A percentile compares a stretch with the other conserved stretches of the same genome.
Conservation (phyloP, 1,140 invertebrate genomes). For the Scaptomyza hsui region DNA sequence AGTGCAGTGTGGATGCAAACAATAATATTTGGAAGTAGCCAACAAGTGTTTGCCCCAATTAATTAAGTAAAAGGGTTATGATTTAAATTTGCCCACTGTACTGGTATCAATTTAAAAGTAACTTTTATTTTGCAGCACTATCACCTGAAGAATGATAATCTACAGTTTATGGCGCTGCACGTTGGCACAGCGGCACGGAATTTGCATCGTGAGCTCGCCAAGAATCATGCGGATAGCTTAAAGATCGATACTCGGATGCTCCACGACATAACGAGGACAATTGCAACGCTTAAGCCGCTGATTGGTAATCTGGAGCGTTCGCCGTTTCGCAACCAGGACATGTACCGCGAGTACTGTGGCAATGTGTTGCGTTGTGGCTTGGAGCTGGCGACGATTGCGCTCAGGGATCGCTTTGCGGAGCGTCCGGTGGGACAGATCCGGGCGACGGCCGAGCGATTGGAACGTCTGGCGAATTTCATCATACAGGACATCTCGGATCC, state of each 20-base stretch:
- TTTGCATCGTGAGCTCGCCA: constrained; percentile 88
- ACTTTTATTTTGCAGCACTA: constrained; percentile 89
- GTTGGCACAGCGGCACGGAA: constrained; percentile 93
- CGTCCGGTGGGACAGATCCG: constrained; percentile 88
- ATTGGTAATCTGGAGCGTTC: constrained; percentile 94
- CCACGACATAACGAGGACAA: constrained; percentile 92
- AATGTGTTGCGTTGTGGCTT: constrained; percentile 91
- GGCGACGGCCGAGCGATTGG: constrained; percentile 88
- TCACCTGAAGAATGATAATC: constrained; percentile 94
- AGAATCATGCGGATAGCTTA: constrained; percentile 86
- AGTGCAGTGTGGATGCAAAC: not conserved
- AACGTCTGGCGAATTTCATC: constrained; percentile 92
- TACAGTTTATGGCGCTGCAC: constrained; percentile 93
- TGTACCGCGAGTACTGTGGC: constrained; percentile 77
- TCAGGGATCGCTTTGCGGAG: constrained; percentile 93
- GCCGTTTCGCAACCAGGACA: constrained; percentile 79
- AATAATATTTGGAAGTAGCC: not conserved
- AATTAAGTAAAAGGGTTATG: too few relatives aligned
- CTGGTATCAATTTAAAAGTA: too few relatives aligned
- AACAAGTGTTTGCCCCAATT: not conserved
- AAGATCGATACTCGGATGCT: constrained; percentile 92
- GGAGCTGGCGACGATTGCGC: constrained; percentile 93
- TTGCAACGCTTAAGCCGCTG: constrained; percentile 93
- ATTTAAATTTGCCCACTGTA: too few relatives aligned
- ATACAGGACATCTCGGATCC: constrained; percentile 95